Percentiles rank a stretch among this genome's conserved stretches.
Conservation (phyloP, 2,113 vertebrate species). For the Ictalurus punctatus region DNA sequence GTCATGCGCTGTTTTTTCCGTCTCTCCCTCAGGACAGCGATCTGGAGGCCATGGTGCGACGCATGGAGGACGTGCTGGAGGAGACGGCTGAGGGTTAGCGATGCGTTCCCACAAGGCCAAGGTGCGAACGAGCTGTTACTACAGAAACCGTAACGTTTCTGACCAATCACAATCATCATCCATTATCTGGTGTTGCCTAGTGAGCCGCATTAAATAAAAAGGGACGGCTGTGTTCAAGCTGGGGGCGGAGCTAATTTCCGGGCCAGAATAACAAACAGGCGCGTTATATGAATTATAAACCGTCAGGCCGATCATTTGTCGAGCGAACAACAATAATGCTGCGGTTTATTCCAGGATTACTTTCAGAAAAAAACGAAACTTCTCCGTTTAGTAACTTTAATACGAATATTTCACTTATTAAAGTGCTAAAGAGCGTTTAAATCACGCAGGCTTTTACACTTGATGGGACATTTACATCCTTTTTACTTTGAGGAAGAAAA, state of each 20-base stretch:
- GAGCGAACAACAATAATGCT: neutral
- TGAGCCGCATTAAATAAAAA: neutral
- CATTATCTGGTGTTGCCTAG: neutral
- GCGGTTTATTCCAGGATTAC: neutral
- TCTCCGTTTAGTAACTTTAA: neutral
- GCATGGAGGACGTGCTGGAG: conserved; percentile 78
- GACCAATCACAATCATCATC: neutral
- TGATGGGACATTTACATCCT: neutral
- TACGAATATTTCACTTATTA: neutral
- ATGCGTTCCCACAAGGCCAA: neutral
- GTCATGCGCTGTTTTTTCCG: neutral
- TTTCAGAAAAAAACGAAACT: neutral
- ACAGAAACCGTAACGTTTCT: neutral
- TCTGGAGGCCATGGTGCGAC: conserved; percentile 74
- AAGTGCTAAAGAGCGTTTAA: neutral
- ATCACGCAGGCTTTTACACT: neutral
- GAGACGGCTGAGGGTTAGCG: conserved; percentile 66
- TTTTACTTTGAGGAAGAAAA: neutral
- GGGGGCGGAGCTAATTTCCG: neutral
- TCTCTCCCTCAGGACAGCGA: conserved; percentile 77
- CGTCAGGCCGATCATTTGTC: neutral
- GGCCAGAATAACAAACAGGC: neutral
- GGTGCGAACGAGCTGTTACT: neutral
- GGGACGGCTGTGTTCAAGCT: neutral
- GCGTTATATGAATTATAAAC: neutral